These are phyloP conservation scores for Macrophya annulata DNA, from an alignment of 2,888 invertebrate species.

Conservation along the genomic window DNA sequence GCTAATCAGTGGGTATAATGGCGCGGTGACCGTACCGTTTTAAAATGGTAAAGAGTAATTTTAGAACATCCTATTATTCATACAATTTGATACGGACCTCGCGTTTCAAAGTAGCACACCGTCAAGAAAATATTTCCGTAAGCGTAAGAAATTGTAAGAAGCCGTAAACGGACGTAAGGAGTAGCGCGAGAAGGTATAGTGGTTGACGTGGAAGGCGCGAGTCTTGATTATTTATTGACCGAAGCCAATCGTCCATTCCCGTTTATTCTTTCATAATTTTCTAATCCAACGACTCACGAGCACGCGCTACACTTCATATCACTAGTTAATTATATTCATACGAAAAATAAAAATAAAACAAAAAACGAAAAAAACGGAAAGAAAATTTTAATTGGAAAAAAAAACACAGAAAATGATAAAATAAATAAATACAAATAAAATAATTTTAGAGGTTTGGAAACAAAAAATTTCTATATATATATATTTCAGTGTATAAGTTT, in stretches of 20 bases:
- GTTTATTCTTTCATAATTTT: conserved; percentile 46
- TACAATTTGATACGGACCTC: conserved; percentile 40
- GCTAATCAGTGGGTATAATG: conserved; percentile 12
- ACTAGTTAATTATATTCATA: background rate
- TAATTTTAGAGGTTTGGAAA: background rate
- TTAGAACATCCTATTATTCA: conserved; percentile 46
- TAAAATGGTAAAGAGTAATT: conserved; percentile 35
- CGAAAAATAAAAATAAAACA: background rate
- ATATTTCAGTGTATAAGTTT: background rate
- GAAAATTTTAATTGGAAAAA: background rate
- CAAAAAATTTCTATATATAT: too few species aligned
- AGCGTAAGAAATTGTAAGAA: conserved; percentile 48
- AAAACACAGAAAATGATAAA: background rate
- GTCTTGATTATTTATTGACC: conserved; percentile 45
- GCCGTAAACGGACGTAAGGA: conserved; percentile 40
- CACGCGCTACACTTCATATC: conserved; percentile 19
- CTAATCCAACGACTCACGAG: conserved; percentile 29
- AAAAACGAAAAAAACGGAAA: background rate
- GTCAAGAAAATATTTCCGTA: conserved; percentile 31
- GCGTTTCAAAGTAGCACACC: conserved; percentile 49
- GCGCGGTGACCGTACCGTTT: background rate
- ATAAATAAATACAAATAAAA: background rate
- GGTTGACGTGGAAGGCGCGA: conserved; percentile 34
- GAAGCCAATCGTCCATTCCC: conserved; percentile 37
- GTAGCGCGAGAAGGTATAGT: conserved; percentile 34